Conservation (phyloP, 2,888 invertebrate genomes). For the Euphydryas editha region DNA sequence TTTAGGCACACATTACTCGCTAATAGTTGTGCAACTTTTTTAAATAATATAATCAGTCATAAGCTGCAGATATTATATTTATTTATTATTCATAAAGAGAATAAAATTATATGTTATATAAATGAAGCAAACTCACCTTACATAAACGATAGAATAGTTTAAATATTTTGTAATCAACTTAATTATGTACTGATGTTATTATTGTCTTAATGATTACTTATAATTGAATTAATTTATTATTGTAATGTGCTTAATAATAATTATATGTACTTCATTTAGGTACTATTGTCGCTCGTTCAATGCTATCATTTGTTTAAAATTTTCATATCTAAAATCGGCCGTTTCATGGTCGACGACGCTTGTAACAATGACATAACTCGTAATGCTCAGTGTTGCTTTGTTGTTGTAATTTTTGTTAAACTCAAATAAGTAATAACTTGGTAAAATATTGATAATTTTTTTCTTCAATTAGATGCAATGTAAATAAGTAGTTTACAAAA, state of each 20-base stretch:
- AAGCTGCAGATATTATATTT: not conserved
- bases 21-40: conserved; percentile 1
- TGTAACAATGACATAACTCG: conserved; percentile 50
- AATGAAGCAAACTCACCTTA: too few relatives aligned
- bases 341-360: conserved; percentile 49
- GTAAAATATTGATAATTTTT: not conserved
- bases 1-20: not conserved
- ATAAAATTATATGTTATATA: not conserved
- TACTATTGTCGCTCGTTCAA: conserved; percentile 39
- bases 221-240: not conserved
- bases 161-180: too few relatives aligned
- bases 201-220: not conserved
- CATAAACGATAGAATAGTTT: too few relatives aligned
- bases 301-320: conserved; percentile 45
- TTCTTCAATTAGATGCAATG: not conserved
- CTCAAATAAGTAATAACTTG: not conserved
- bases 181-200: not conserved
- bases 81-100: too few relatives aligned
- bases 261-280: not conserved
- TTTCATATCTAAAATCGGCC: conserved; percentile 45
- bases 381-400: conserved; percentile 39
- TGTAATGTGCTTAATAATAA: not conserved
- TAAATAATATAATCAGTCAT: not conserved
- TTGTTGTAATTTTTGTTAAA: conserved; percentile 8
- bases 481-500: conserved; percentile 18